Conservation (phyloP, 2,113 vertebrate species). For the Motacilla tschutschensis region DNA sequence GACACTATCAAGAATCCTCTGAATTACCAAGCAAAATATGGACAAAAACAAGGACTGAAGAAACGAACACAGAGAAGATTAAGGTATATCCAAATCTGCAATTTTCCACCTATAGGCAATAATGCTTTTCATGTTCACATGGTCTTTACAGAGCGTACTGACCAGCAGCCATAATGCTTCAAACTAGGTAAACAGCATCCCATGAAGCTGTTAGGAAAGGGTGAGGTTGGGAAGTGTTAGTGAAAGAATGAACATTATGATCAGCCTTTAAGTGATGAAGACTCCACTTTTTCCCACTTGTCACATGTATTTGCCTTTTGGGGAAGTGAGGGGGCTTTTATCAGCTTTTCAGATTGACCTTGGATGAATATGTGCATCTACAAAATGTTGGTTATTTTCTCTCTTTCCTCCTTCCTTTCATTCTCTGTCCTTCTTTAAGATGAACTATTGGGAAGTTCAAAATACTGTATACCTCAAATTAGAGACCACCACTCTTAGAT, state of each 20-base stretch:
- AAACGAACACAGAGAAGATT: neutral
- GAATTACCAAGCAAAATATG: neutral
- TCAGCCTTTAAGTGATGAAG: neutral
- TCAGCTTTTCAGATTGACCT: neutral
- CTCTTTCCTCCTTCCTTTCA: neutral
- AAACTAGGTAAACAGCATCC: neutral
- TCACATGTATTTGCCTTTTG: neutral
- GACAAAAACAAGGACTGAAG: neutral
- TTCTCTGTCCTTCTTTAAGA: neutral
- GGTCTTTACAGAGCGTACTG: neutral
- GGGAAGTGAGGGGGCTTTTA: neutral
- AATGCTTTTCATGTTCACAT: neutral
- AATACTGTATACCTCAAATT: neutral
- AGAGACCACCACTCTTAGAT: neutral
- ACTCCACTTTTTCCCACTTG: neutral
- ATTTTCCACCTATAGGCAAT: neutral
- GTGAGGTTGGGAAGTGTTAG: neutral
- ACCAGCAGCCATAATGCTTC: neutral
- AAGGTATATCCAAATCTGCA: neutral
- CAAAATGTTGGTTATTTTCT: neutral
- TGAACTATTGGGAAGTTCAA: neutral
- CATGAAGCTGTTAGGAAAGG: neutral
- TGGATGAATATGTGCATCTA: neutral
- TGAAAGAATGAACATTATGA: neutral
- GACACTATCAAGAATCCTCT: neutral